Conservation (phyloP, 2,797 vertebrate species). For the Kryptolebias ocellatus region DNA sequence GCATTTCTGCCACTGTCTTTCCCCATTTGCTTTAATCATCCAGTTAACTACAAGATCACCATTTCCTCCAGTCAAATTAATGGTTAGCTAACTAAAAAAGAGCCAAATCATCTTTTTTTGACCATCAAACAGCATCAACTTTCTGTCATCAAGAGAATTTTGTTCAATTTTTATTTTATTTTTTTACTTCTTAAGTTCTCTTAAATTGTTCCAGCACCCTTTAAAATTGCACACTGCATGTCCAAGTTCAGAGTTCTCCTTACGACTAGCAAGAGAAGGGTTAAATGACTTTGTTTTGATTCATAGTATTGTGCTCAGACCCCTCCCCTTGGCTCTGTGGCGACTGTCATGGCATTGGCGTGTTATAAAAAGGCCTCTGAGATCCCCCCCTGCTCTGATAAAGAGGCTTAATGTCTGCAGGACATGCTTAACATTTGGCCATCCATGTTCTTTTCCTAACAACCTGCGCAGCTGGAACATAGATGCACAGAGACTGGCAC, state of each 20-base stretch:
- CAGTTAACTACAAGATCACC: slow-evolving; percentile 17
- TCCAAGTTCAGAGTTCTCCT: slow-evolving; percentile 3
- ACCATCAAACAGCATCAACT: too few species aligned
- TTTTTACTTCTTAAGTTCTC: too few species aligned
- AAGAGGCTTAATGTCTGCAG: slow-evolving; percentile 83
- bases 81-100: slow-evolving; percentile 2
- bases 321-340: slow-evolving; percentile 75
- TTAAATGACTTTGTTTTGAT: slow-evolving; percentile 79
- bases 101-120: background rate
- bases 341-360: slow-evolving; percentile 56
- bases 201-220: background rate
- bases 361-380: slow-evolving; percentile 83
- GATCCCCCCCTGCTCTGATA: slow-evolving; percentile 77
- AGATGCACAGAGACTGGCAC: slow-evolving; percentile 75
- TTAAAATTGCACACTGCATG: background rate
- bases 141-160: background rate
- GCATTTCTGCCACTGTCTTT: slow-evolving; percentile 20
- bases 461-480: slow-evolving; percentile 64
- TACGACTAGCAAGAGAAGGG: slow-evolving; percentile 62
- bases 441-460: slow-evolving; percentile 75
- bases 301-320: slow-evolving; percentile 73
- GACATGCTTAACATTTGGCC: slow-evolving; percentile 82
- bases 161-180: background rate
- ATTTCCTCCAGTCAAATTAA: slow-evolving; percentile 20
- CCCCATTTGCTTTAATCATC: slow-evolving; percentile 29